phyloP scores from a whole-genome alignment of 1,140 invertebrate species.

The Scaptodrosophila lebanonensis region DNA sequence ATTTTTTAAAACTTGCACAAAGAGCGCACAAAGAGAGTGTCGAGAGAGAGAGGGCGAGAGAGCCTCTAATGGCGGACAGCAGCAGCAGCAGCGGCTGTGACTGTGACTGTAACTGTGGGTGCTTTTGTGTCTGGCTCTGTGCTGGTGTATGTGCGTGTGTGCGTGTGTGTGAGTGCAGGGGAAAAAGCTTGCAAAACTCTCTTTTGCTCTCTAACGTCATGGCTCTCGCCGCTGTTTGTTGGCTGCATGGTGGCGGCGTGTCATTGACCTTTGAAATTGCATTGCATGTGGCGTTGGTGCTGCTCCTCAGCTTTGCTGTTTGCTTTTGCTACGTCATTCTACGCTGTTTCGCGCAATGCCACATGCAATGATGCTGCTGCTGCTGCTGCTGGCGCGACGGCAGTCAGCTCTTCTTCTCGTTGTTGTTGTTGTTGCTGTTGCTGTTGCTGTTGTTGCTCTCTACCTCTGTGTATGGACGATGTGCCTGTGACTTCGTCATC shows the following conservation, averaged over 20 bases:
- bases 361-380: conserved; percentile 50
- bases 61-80: too few relatives aligned
- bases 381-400: too few relatives aligned
- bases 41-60: too few relatives aligned
- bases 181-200: conserved; percentile 12
- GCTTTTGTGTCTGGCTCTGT: too few relatives aligned
- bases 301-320: conserved; percentile 26
- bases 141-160: too few relatives aligned
- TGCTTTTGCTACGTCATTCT: conserved; percentile 60
- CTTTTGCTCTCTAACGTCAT: conserved; percentile 20
- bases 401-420: too few relatives aligned
- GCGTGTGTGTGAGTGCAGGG: too few relatives aligned
- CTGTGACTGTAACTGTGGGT: too few relatives aligned
- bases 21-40: too few relatives aligned
- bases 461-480: conserved; percentile 24
- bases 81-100: too few relatives aligned
- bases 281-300: conserved; percentile 53
- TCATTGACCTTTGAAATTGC: conserved; percentile 77
- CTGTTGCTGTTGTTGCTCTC: not conserved
- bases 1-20: too few relatives aligned
- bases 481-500: conserved; percentile 49
- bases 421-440: not conserved
- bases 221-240: conserved; percentile 19
- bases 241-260: conserved; percentile 28
- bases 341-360: conserved; percentile 60